These are phyloP conservation scores for Linnaemya tessellans DNA, from an alignment of 2,888 invertebrate genomes.

Conservation along the genomic window DNA sequence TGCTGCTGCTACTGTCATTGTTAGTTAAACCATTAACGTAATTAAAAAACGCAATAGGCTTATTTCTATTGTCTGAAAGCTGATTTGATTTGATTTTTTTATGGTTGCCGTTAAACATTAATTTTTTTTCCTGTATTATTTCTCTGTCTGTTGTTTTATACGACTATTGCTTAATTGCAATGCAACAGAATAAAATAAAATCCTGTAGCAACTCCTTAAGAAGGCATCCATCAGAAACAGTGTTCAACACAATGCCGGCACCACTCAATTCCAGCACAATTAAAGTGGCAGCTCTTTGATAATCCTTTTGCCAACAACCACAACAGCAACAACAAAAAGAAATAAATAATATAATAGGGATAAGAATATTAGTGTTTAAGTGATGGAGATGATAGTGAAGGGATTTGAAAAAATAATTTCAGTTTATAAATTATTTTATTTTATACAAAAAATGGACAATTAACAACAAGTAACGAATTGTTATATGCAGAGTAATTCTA, in stretches of 20 bases:
- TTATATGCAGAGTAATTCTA: too few relatives aligned
- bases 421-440: background rate
- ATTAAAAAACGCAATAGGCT: conserved; percentile 69
- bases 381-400: conserved; percentile 17
- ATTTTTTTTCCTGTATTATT: background rate
- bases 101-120: conserved; percentile 7
- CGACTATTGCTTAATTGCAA: conserved; percentile 52
- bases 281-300: conserved; percentile 22
- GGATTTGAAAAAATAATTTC: background rate
- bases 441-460: background rate
- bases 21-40: conserved; percentile 64
- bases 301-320: conserved; percentile 53
- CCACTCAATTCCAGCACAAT: conserved; percentile 35
- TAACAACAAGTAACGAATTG: too few relatives aligned
- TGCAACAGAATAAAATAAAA: conserved; percentile 39
- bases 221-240: conserved; percentile 59
- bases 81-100: conserved; percentile 33
- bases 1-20: conserved; percentile 13
- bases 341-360: background rate
- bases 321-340: background rate
- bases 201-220: conserved; percentile 53
- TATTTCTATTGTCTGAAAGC: conserved; percentile 58
- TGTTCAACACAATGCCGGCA: conserved; percentile 21
- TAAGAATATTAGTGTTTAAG: conserved; percentile 8
- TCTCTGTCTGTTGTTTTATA: conserved; percentile 13